phyloP scores from a whole-genome alignment of 2,113 vertebrate genomes.

The Psittacula cyanocephala region DNA sequence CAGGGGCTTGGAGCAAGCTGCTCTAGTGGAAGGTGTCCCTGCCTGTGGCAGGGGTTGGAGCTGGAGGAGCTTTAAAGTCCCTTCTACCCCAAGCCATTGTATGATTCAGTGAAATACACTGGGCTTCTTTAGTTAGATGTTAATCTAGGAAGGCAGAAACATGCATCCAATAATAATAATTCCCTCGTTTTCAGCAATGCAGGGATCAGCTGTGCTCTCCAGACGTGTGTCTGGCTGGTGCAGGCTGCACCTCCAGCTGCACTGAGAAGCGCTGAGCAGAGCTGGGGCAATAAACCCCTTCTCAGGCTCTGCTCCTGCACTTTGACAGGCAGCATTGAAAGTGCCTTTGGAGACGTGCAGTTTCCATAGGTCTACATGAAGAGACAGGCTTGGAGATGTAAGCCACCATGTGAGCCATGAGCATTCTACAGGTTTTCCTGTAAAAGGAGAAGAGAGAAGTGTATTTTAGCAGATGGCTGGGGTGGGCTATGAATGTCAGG shows the following conservation, averaged over 20 bases:
- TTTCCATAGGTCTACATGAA: background rate
- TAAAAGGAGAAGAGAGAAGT: background rate
- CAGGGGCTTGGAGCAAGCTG: no score
- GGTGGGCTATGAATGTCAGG: background rate
- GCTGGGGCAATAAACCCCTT: background rate
- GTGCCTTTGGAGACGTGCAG: fast-evolving
- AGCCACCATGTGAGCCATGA: fast-evolving
- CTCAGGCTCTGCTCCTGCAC: fast-evolving
- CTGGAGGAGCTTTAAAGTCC: background rate
- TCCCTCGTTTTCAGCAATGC: background rate
- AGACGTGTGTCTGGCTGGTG: fast-evolving
- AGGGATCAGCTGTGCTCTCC: background rate
- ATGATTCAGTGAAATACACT: background rate
- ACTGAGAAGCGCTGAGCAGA: background rate
- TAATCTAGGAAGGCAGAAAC: background rate
- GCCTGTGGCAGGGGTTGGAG: background rate
- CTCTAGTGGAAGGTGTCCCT: background rate
- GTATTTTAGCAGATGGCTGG: background rate
- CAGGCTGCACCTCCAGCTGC: background rate
- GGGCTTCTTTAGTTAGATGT: background rate
- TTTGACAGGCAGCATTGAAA: no score
- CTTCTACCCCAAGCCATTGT: background rate
- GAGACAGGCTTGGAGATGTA: background rate
- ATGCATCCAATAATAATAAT: background rate
- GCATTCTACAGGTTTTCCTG: background rate